These are phyloP conservation scores for Aradophagus sp. DNA, from an alignment of 1,140 invertebrate genomes.

Conservation along the genomic window DNA sequence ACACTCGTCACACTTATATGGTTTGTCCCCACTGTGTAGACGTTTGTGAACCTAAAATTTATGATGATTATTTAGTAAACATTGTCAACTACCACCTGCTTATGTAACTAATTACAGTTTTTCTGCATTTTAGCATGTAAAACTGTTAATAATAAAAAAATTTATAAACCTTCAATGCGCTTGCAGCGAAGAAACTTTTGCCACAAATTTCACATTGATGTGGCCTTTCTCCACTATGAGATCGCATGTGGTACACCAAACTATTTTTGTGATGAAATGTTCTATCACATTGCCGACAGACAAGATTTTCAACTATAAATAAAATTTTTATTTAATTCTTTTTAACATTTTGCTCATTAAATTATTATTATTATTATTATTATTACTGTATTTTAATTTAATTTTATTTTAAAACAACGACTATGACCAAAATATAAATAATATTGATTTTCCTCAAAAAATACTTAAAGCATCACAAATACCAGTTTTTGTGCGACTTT, in stretches of 20 bases:
- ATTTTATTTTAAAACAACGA: too few species aligned
- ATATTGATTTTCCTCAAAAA: too few species aligned
- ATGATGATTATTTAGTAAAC: too few species aligned
- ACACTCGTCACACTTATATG: constrained; percentile 87
- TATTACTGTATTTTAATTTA: too few species aligned
- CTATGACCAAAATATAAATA: too few species aligned
- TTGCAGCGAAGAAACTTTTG: constrained; percentile 86
- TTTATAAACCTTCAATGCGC: constrained; percentile 81
- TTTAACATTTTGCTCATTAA: too few species aligned
- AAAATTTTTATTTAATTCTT: too few species aligned
- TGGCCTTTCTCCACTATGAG: constrained; percentile 84
- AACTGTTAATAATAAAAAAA: too few species aligned
- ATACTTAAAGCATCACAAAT: neutral
- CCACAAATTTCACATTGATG: constrained; percentile 88
- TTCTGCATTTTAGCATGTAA: too few species aligned
- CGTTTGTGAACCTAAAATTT: constrained; percentile 76
- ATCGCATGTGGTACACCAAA: constrained; percentile 87
- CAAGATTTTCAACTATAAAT: constrained; percentile 68
- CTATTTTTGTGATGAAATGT: constrained; percentile 89
- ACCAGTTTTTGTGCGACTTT: constrained; percentile 62
- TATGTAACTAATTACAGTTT: too few species aligned
- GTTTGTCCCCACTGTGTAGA: constrained; percentile 85
- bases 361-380: too few species aligned
- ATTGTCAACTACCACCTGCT: too few species aligned
- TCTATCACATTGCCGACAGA: constrained; percentile 82